These are phyloP conservation scores for Micromys minutus DNA, from an alignment of 2,113 vertebrate genomes.

Conservation along the genomic window DNA sequence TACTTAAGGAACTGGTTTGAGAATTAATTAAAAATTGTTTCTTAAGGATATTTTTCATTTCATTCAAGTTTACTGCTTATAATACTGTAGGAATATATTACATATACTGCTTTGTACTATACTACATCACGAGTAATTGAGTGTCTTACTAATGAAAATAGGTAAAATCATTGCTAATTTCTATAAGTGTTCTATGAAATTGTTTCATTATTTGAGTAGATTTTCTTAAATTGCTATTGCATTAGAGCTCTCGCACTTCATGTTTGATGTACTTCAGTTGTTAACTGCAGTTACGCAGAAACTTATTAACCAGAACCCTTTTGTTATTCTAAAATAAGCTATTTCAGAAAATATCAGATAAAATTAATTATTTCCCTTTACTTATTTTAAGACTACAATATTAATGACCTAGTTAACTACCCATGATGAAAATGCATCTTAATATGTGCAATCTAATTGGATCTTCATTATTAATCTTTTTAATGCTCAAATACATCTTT, in stretches of 20 bases:
- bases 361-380: conserved; percentile 35
- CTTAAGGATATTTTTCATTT: not conserved
- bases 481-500: not conserved
- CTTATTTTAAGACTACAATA: not conserved
- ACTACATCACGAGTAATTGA: not conserved
- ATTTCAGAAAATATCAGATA: conserved; percentile 54
- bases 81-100: not conserved
- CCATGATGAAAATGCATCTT: conserved; percentile 8
- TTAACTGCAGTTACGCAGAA: not conserved
- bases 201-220: not conserved
- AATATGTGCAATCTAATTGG: not conserved
- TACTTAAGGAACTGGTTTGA: not conserved
- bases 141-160: not conserved
- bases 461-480: not conserved
- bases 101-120: not conserved
- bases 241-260: not conserved
- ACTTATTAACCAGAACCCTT: not conserved
- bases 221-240: not conserved
- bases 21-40: not conserved
- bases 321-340: conserved; percentile 25
- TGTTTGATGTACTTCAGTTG: not conserved
- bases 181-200: conserved; percentile 5
- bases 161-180: not conserved
- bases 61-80: not conserved
- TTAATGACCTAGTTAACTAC: conserved; percentile 33